Base-by-base conservation (phyloP, 2,113 vertebrate species). In the Platysternon megacephalum region DNA sequence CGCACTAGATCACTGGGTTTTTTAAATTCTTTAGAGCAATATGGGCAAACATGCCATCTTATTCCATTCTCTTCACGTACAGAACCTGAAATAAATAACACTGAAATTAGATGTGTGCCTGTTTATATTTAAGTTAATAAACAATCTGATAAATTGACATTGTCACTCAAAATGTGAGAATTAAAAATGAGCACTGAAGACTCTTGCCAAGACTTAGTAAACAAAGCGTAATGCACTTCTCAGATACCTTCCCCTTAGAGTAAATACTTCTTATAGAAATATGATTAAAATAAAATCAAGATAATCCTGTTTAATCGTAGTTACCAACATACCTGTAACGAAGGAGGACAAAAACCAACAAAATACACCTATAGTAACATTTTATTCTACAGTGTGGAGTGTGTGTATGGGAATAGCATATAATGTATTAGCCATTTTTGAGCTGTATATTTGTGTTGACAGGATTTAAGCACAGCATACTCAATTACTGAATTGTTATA, bases 1-100 rank as follows among this genome's bases (percentile, higher is more conserved):
- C 99, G 99, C 46, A 99, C 99, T 5, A 99, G 98, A 95, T 99
- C 99, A 2, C 99, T 99, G 35, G 99, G 99, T 93, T 99, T 99
- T 96, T 99, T 99, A 97, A 99, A 99, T 98, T 99, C 99, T 96
- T 99, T 99, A 86, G 98, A 97, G 97, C 99, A 99, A 87, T 99
- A 99, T 0, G 99, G 99, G 93, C 99, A 99, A 97, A 99, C 99
- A 0, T 99, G 99, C 99, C 99, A 99, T 51, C 99, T 98, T 17
- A 99, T 98, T 2, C 99, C 99, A 22, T 99, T 99, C 97, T 99
- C 99, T 97, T 99, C 99, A 24, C 99, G 98, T 97, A 99, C 98
- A 39, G 99, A 99, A 87, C 99, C 99, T 99, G 97, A 56, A 86
- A 95, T n/a, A 93, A 90, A 83, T 55, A 68, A 16, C 56, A 90